phyloP scores from a whole-genome alignment of 2,888 invertebrate species.

The Diaperis boleti region DNA sequence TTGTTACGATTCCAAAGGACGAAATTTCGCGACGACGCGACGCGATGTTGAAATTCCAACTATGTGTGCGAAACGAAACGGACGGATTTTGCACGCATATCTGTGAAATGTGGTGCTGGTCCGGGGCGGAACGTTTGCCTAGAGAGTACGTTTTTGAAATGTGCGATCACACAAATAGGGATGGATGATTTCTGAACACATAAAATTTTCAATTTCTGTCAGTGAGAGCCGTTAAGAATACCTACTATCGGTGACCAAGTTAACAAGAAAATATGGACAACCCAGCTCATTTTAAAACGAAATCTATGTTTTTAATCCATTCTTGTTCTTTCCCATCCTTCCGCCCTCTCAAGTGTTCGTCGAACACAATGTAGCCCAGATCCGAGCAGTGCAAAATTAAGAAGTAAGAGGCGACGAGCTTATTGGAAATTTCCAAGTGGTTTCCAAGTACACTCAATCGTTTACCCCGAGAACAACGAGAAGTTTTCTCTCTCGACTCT shows the following conservation, averaged over 20 bases:
- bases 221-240: too few species aligned
- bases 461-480: slow-evolving; percentile 6
- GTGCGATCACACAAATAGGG: too few species aligned
- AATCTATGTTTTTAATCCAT: too few species aligned
- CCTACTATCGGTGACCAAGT: too few species aligned
- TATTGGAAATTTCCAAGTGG: slow-evolving; percentile 25
- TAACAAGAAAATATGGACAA: too few species aligned
- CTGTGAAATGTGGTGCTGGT: too few species aligned
- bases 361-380: neutral
- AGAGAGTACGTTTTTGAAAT: too few species aligned
- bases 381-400: slow-evolving; percentile 6
- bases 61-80: neutral
- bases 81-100: neutral
- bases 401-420: neutral
- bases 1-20: slow-evolving; percentile 34
- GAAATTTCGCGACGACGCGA: slow-evolving; percentile 19
- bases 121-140: too few species aligned
- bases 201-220: too few species aligned
- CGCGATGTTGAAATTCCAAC: slow-evolving; percentile 21
- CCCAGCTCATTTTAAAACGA: too few species aligned
- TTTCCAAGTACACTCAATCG: slow-evolving; percentile 9
- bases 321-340: too few species aligned
- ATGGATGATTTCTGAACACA: too few species aligned
- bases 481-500: slow-evolving; percentile 8
- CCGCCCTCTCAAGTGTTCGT: neutral